phyloP scores from a whole-genome alignment of 2,888 invertebrate species.

The Koerneria pararmatus region DNA sequence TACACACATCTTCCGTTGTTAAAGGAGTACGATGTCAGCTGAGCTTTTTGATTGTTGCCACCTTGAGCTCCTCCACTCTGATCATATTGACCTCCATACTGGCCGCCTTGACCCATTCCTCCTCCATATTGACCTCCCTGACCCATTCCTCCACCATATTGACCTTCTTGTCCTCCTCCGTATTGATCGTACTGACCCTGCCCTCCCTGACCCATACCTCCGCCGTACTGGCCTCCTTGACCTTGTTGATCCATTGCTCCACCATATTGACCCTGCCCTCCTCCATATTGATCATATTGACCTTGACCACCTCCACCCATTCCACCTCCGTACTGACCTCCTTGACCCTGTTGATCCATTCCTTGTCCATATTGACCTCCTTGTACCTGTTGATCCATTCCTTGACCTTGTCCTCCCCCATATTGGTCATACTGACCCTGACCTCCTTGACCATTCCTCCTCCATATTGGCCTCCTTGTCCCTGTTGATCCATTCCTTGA shows the following conservation, averaged over 20 bases:
- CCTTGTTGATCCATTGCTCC: neutral
- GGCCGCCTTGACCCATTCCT: neutral
- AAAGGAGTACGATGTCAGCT: conserved; percentile 19
- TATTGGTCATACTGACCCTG: neutral
- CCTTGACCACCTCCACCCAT: too few relatives aligned
- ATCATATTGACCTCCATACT: neutral
- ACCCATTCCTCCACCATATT: neutral
- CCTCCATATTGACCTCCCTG: conserved; percentile 3
- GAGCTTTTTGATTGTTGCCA: conserved; percentile 7
- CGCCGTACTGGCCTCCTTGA: neutral
- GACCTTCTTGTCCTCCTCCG: neutral
- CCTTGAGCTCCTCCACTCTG: too few relatives aligned
- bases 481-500: neutral
- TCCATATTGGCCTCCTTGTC: neutral
- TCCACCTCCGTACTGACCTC: too few relatives aligned
- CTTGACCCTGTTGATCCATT: conserved; percentile 8
- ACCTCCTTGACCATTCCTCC: too few relatives aligned
- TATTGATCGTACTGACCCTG: neutral
- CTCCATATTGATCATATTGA: conserved; percentile 20
- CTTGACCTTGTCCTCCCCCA: neutral
- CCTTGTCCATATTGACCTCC: conserved; percentile 8
- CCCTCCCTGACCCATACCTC: neutral
- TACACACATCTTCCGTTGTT: conserved; percentile 22
- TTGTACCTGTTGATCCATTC: too few relatives aligned
- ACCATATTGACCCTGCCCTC: conserved; percentile 2